phyloP scores from a whole-genome alignment of 2,888 invertebrate genomes.

The Epsilonema sp. region DNA sequence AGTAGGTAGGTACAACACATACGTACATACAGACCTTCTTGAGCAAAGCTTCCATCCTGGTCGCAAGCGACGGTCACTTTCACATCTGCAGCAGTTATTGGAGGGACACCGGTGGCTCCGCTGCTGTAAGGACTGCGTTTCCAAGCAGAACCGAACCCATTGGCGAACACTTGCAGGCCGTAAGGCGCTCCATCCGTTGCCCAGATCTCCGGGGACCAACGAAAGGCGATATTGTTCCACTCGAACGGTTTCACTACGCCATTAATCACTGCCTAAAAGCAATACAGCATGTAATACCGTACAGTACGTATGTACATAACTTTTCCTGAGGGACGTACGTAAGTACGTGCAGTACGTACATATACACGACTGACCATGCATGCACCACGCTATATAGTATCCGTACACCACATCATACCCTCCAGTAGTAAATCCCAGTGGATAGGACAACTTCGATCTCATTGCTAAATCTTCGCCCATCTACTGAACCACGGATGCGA shows the following conservation, averaged over 20 bases:
- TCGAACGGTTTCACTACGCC: constrained; percentile 1
- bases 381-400: no score
- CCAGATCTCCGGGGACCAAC: background rate
- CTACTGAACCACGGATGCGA: background rate
- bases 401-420: background rate
- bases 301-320: no score
- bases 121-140: background rate
- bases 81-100: background rate
- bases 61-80: constrained; percentile 1
- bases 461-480: background rate
- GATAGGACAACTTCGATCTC: background rate
- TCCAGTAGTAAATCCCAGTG: constrained; percentile 2
- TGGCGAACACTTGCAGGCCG: constrained; percentile 5
- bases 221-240: constrained; percentile 7
- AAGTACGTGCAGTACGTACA: no score
- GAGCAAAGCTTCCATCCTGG: background rate
- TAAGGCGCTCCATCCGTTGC: background rate
- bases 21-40: no score
- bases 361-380: no score
- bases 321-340: no score
- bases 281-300: no score
- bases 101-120: background rate
- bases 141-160: background rate
- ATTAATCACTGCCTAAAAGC: background rate
- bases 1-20: no score